Conservation (phyloP, 1,140 invertebrate species). For the Drosophila teissieri region DNA sequence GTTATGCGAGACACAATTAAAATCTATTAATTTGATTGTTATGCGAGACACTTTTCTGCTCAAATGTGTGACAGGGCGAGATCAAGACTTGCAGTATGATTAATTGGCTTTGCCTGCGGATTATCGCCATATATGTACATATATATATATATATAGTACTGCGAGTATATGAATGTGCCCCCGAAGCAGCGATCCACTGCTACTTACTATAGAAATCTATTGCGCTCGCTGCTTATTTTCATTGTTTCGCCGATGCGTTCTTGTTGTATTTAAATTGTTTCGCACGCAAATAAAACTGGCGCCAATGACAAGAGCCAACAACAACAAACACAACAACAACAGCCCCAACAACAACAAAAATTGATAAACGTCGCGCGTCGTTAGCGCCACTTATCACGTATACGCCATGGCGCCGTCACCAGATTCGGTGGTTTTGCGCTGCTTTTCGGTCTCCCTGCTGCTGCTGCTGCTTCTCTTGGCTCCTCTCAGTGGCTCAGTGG, state of each 20-base stretch:
- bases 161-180: too few relatives aligned
- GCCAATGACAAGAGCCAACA: slow-evolving; percentile 62
- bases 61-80: slow-evolving; percentile 26
- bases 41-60: slow-evolving; percentile 11
- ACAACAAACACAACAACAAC: slow-evolving; percentile 3
- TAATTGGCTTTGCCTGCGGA: slow-evolving; percentile 22
- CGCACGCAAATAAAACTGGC: slow-evolving; percentile 81
- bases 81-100: slow-evolving; percentile 47
- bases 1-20: slow-evolving; percentile 21
- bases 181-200: too few relatives aligned
- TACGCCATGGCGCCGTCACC: slow-evolving; percentile 66
- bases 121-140: slow-evolving; percentile 4
- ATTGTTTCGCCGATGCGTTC: slow-evolving; percentile 24
- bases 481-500: slow-evolving; percentile 5
- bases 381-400: slow-evolving; percentile 82
- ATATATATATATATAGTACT: background rate
- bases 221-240: slow-evolving; percentile 19
- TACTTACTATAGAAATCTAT: slow-evolving; percentile 23
- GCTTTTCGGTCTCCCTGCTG: background rate
- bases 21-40: slow-evolving; percentile 19
- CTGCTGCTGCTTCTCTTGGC: background rate
- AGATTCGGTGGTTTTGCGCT: slow-evolving; percentile 13
- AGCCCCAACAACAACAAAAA: slow-evolving; percentile 9
- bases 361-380: slow-evolving; percentile 79
- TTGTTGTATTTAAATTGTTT: slow-evolving; percentile 69